Conservation (phyloP, 2,888 invertebrate genomes). For the Spodoptera exigua region DNA sequence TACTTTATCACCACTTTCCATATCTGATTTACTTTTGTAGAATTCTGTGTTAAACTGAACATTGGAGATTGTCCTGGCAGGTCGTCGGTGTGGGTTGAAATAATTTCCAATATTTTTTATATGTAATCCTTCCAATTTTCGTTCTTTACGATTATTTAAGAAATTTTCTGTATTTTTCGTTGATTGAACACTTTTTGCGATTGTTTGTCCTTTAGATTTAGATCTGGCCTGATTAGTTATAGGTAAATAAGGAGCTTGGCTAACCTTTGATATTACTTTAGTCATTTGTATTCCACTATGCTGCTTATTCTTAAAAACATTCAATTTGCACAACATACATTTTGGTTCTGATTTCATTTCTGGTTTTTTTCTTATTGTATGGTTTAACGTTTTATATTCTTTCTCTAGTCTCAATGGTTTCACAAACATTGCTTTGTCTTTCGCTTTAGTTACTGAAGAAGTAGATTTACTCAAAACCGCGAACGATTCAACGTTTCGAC, state of each 20-base stretch:
- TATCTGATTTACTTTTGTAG: constrained; percentile 47
- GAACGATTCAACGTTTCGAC: too few species aligned
- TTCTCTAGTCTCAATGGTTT: constrained; percentile 2
- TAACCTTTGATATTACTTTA: constrained; percentile 4
- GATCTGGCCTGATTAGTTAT: constrained; percentile 11
- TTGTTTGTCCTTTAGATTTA: constrained; percentile 28
- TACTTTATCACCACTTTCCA: constrained; percentile 8
- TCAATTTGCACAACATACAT: neutral
- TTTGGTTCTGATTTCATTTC: neutral
- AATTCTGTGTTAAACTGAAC: constrained; percentile 63
- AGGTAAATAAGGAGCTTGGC: constrained; percentile 21
- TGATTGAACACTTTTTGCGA: constrained; percentile 29
- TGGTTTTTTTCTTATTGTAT: constrained; percentile 9
- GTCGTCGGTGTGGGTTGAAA: constrained; percentile 34
- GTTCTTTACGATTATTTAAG: constrained; percentile 2
- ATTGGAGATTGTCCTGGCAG: constrained; percentile 55
- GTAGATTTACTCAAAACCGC: neutral
- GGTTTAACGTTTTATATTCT: neutral
- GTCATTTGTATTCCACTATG: constrained; percentile 8
- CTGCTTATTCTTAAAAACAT: constrained; percentile 10
- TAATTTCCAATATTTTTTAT: neutral
- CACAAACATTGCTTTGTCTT: constrained; percentile 7
- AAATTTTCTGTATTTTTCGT: constrained; percentile 31
- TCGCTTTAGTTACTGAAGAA: constrained; percentile 1
- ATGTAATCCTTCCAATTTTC: constrained; percentile 1